Evolutionary conservation across 2,113 vertebrate genomes (phyloP).

Genomic region (Crotalus helleri): DNA sequence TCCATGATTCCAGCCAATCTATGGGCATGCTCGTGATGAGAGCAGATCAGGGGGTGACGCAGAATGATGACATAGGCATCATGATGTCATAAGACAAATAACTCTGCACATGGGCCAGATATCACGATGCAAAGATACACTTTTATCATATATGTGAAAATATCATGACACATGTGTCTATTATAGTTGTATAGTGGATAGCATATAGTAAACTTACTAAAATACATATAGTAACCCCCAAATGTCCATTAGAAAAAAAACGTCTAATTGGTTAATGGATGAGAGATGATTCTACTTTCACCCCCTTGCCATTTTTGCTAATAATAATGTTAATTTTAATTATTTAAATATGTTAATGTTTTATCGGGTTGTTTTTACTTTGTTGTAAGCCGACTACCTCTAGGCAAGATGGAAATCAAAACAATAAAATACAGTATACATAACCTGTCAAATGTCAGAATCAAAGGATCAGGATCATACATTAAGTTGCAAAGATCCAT

Average conservation of each 20-base stretch:
- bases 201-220: neutral
- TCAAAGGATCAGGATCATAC: neutral
- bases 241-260: neutral
- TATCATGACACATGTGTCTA: neutral
- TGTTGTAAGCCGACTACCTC: too few relatives aligned
- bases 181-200: neutral
- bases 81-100: neutral
- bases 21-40: neutral
- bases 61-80: neutral
- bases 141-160: neutral
- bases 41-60: neutral
- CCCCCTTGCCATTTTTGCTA: neutral
- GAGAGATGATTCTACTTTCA: too few relatives aligned
- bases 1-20: neutral
- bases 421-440: neutral
- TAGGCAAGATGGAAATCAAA: neutral
- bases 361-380: too few relatives aligned
- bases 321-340: neutral
- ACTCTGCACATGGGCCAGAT: neutral
- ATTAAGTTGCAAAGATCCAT: neutral
- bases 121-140: neutral
- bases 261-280: neutral
- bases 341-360: neutral
- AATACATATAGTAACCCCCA: neutral
- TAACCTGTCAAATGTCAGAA: neutral